Base-by-base conservation (phyloP, 2,888 invertebrate genomes). In the Pasiphila rectangulata region DNA sequence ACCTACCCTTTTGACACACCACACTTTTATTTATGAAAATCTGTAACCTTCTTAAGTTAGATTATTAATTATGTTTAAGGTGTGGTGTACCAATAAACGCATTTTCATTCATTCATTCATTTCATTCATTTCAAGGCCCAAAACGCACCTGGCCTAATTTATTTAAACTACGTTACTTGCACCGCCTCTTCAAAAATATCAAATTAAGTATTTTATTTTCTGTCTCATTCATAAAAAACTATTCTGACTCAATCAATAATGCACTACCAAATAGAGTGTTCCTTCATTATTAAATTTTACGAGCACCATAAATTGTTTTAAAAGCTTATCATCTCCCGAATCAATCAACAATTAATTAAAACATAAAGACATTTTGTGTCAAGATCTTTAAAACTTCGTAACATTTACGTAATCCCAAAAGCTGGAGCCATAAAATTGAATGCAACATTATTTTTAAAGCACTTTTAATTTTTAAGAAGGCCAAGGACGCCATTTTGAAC, bases 381-480 rank as follows among this genome's bases (percentile, higher is more conserved):
- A 48, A 52, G 51, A 27, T 12, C 47, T 42, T 30, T 24, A 23
- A 41, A 35, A 19, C 32, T 35, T 44, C 32, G 30, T 39, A 6
- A 32, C 48, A 45, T 38, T 48, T 48, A 35, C 47, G 45, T 45
- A 48, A 48, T 36, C 24, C 12, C 13, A 38, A 30, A 40, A 38
- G 23, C 24, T 36, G 12, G 13, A 32, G 20, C 25, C 16, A 40
- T 53, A 53, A 49, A 49, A 45, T 40, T 37, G 23, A 45, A 3
- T 15, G 35, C 40, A 32, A 29, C 12, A 20, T 25, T 34, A 37
- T 42, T 42, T 41, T 39, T 46, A 40, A 30, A 40, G 29, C 20
- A n/a, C 45, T 24, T 46, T 42, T 43, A 25, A 51, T 23, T 44
- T 41, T 41, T 25, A 51, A 51, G 10, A 32, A 43, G 46, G 49